Evolutionary conservation across 2,113 vertebrate species (phyloP).

Genomic region (Brienomyrus brachyistius): DNA sequence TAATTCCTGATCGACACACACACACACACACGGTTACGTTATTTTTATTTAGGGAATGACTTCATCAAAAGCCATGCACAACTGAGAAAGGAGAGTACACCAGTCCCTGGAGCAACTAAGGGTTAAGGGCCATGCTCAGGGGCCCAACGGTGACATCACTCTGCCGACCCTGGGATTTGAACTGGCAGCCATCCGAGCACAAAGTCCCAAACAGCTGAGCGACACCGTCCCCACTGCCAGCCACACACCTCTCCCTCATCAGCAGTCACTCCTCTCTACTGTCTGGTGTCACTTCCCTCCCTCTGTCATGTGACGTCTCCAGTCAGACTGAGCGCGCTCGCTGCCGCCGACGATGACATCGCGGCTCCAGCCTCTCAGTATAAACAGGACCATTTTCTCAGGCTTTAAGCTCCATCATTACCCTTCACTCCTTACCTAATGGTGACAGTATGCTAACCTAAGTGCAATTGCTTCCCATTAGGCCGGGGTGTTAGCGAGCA

Average conservation of each 20-base stretch:
- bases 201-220: neutral
- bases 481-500: neutral
- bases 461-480: slow-evolving; percentile 3
- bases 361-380: neutral
- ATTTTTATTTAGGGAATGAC: neutral
- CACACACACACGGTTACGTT: neutral
- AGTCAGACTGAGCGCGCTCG: neutral
- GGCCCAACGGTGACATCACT: neutral
- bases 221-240: neutral
- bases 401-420: neutral
- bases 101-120: neutral
- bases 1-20: neutral
- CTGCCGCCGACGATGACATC: neutral
- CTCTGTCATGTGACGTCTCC: neutral
- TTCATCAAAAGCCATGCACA: neutral
- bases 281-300: neutral
- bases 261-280: neutral
- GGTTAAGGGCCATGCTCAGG: neutral
- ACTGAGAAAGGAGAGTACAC: neutral
- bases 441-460: neutral
- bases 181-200: neutral
- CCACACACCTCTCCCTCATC: neutral
- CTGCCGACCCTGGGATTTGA: neutral
- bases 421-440: neutral
- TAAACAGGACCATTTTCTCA: neutral